Evolutionary conservation across 2,888 invertebrate genomes (phyloP).

Genomic region (Ophion costatus): DNA sequence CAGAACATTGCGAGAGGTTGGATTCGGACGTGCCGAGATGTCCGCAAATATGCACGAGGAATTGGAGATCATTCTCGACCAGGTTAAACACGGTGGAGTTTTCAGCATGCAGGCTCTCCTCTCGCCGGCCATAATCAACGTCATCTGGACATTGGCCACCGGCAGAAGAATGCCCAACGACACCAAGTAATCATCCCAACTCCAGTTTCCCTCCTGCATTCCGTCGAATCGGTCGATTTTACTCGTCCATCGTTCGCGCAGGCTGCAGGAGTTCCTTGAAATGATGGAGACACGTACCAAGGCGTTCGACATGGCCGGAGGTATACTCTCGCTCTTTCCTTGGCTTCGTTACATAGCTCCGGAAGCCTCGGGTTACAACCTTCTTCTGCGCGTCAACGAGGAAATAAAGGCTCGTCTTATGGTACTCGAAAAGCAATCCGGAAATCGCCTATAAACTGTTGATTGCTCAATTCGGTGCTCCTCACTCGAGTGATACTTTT

Average conservation of each 20-base stretch:
- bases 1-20: constrained; percentile 85
- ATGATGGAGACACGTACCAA: constrained; percentile 77
- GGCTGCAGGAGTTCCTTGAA: constrained; percentile 74
- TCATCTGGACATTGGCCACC: constrained; percentile 87
- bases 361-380: constrained; percentile 86
- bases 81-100: constrained; percentile 75
- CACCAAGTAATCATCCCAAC: constrained; percentile 67
- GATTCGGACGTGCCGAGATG: constrained; percentile 86
- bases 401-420: constrained; percentile 85
- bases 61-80: constrained; percentile 82
- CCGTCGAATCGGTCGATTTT: not conserved
- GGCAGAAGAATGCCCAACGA: constrained; percentile 78
- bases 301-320: constrained; percentile 85
- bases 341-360: constrained; percentile 88
- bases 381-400: constrained; percentile 85
- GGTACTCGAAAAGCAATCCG: constrained; percentile 74
- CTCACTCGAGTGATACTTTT: not conserved
- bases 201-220: not conserved
- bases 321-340: constrained; percentile 86
- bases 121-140: constrained; percentile 87
- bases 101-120: constrained; percentile 79
- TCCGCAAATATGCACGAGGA: constrained; percentile 85
- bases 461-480: not conserved
- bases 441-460: not conserved
- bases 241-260: constrained; percentile 54